These are phyloP conservation scores for Platichthys flesus DNA, from an alignment of 2,113 vertebrate genomes.

Conservation along the genomic window DNA sequence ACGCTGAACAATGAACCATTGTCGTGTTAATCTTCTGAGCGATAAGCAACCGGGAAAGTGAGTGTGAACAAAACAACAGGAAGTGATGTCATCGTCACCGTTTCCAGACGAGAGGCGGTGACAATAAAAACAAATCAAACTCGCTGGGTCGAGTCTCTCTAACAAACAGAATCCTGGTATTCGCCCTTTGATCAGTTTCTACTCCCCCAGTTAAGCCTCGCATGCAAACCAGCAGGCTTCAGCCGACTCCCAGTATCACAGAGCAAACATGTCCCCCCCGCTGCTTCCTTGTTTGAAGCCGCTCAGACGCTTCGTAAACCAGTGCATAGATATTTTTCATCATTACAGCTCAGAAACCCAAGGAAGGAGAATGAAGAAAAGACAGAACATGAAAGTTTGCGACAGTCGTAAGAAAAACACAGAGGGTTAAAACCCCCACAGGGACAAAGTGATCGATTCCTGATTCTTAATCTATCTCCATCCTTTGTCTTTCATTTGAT, in stretches of 20 bases:
- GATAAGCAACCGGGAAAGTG: not conserved
- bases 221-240: constrained; percentile 2
- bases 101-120: not conserved
- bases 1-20: not conserved
- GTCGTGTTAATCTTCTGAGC: not conserved
- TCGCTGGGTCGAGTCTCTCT: not conserved
- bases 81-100: not conserved
- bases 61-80: not conserved
- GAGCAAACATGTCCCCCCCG: constrained; percentile 1
- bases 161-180: constrained; percentile 21
- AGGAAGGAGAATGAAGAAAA: not conserved
- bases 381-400: not conserved
- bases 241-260: not conserved
- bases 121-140: not conserved
- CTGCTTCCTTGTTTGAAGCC: not conserved
- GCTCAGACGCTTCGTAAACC: constrained; percentile 3
- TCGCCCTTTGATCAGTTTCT: not conserved
- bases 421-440: constrained; percentile 13
- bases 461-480: too few species aligned
- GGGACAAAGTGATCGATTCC: not conserved
- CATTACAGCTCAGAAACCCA: not conserved
- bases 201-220: not conserved
- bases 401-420: not conserved
- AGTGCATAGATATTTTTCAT: not conserved
- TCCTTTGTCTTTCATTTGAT: too few species aligned